Conservation (phyloP, 30 jellyfish, hydroid and myxozoan species). For the Aurelia aurita complex sp. Pacific region DNA sequence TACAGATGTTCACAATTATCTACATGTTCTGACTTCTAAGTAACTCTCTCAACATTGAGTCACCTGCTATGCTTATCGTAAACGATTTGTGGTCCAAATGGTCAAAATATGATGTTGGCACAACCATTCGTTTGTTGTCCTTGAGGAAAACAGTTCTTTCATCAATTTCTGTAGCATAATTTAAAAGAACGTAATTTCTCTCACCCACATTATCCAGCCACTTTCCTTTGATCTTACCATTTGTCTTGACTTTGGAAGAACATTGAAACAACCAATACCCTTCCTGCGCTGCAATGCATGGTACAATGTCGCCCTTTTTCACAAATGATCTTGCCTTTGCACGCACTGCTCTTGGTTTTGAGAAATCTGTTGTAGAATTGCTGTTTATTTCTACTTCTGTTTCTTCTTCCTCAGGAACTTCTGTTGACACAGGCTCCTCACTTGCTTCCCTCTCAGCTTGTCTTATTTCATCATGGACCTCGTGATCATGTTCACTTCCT, state of each 20-base stretch:
- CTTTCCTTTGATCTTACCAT: conserved; percentile 15
- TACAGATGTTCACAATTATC: too few relatives aligned
- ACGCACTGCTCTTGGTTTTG: neutral
- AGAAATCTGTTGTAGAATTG: neutral
- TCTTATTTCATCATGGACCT: neutral
- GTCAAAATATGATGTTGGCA: neutral
- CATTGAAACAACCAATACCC: conserved; percentile 14
- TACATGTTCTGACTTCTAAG: too few relatives aligned
- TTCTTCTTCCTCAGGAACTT: neutral
- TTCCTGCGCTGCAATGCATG: neutral
- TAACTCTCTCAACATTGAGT: too few relatives aligned
- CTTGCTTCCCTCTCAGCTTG: neutral
- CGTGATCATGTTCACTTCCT: neutral
- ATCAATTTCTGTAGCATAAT: neutral
- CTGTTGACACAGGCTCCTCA: neutral
- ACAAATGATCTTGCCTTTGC: conserved; percentile 4
- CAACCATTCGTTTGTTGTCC: conserved; percentile 10
- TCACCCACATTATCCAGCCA: conserved; percentile 3
- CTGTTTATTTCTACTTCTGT: neutral
- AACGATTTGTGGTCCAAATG: too few relatives aligned
- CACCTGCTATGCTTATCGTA: too few relatives aligned
- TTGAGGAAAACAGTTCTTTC: neutral
- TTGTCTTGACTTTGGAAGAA: conserved; percentile 6
- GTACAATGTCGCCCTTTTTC: conserved; percentile 7
- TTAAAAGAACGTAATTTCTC: neutral